Evolutionary conservation across 2,888 invertebrate genomes (phyloP), one percentile per base, ranked within the genome.

Genomic region (Melieria omissa): DNA sequence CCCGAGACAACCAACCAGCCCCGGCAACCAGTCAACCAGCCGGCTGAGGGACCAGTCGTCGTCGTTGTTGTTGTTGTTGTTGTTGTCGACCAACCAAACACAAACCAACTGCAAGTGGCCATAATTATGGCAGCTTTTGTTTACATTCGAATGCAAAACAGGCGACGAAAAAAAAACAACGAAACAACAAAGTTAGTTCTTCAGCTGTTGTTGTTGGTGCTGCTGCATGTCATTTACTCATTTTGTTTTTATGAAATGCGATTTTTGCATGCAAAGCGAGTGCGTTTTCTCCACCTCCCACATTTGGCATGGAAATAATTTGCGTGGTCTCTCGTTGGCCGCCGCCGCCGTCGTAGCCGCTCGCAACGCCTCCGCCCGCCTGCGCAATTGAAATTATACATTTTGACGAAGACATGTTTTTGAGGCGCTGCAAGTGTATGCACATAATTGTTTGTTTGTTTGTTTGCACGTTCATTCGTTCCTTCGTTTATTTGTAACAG

Each of bases 41-140:
- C 60, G 67, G 47, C 29, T 0, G 2, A 29, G 3, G 29, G 29
- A 29, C 29, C 29, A 29, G 60, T 67, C 52, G 67, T 41, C 47
- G 58, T 49, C 45, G 65, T 54, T 57, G 60, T 67, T 60, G 67
- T 29, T 65, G 55, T 55, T 65, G 55, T 16, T 16, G 65, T 49
- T 67, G 67, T 60, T 67, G 67, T 58, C 49, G 58, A 49, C 60
- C 49, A 47, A 58, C 10, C 46, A 54, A 16, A 49, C 60, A 14
- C 52, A 16, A 12, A 60, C 49, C 58, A 49, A 42, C 44, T 60
- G 67, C 47, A 47, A 67, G 52, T 67, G 67, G 66, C 66, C 66
- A 66, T 66, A 66, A 66, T 58, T 66, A 66, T 66, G 47, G 58
- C 42, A 47, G 47, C 58, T 12, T 67, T 60, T 67, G 60, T 67